Conservation (phyloP, 2,888 invertebrate species). For the Ligdia adustata region DNA sequence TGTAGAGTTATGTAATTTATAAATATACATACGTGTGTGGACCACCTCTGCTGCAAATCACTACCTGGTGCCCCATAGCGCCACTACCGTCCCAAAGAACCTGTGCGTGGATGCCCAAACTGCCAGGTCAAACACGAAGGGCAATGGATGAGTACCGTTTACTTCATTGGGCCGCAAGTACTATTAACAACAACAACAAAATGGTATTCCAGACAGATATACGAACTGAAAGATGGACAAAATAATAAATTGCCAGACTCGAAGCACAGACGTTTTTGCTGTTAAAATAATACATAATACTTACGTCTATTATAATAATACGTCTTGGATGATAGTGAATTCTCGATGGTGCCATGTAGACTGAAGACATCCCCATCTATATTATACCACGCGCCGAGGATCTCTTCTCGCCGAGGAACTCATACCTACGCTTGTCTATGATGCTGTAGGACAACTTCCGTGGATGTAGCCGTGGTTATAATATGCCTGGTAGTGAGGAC, state of each 20-base stretch:
- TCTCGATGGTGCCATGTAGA: constrained; percentile 47
- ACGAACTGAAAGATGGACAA: no score
- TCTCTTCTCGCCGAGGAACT: constrained; percentile 32
- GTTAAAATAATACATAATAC: no score
- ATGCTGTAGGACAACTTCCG: constrained; percentile 45
- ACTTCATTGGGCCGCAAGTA: neutral
- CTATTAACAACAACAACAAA: no score
- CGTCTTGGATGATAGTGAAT: constrained; percentile 57
- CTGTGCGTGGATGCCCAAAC: neutral
- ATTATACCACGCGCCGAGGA: constrained; percentile 62
- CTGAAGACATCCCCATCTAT: neutral
- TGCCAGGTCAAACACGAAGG: neutral
- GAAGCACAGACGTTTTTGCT: no score
- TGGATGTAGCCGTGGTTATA: constrained; percentile 58
- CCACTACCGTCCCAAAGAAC: neutral
- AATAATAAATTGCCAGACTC: no score
- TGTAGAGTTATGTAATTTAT: neutral
- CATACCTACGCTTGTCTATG: constrained; percentile 23
- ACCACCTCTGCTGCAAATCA: neutral
- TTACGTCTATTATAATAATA: no score
- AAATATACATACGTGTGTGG: neutral
- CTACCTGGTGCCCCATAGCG: neutral
- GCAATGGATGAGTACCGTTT: neutral
- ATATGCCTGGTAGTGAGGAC: constrained; percentile 54
- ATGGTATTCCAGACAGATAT: no score